Evolutionary conservation across 2,888 invertebrate genomes (phyloP).

Genomic region (Drymonia ruficornis): DNA sequence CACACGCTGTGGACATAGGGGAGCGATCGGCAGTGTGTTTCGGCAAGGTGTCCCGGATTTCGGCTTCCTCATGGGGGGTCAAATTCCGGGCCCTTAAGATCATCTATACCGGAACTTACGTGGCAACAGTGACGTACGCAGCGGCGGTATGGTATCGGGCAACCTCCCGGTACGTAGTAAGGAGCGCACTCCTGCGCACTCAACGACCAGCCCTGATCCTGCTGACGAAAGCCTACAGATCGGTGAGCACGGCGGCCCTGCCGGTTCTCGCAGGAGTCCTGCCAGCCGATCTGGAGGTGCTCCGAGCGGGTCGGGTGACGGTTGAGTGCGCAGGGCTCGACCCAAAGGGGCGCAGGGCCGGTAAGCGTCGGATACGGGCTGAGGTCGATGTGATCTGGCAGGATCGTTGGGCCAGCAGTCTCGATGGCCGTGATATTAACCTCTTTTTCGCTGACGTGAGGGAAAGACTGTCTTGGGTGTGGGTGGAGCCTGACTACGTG

Average conservation of each 20-base stretch:
- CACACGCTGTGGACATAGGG: constrained; percentile 23
- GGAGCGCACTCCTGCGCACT: background rate
- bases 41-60: constrained; percentile 35
- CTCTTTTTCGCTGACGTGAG: too few species aligned
- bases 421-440: too few species aligned
- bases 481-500: too few species aligned
- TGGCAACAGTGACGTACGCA: constrained; percentile 19
- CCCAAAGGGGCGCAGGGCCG: background rate
- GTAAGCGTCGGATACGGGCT: too few species aligned
- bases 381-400: too few species aligned
- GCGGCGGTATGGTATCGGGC: constrained; percentile 21
- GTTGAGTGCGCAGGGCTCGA: too few species aligned
- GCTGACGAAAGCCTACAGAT: constrained; percentile 21
- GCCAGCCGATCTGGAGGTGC: constrained; percentile 26
- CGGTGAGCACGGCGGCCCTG: constrained; percentile 14
- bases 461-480: too few species aligned
- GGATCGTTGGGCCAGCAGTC: too few species aligned
- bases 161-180: background rate
- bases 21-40: constrained; percentile 26
- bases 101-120: constrained; percentile 15
- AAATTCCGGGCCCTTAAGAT: constrained; percentile 24
- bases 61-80: constrained; percentile 37
- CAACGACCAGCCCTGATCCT: constrained; percentile 11
- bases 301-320: constrained; percentile 15
- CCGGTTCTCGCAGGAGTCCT: constrained; percentile 20